These are phyloP conservation scores for Apeltes quadracus DNA, from an alignment of 2,113 vertebrate genomes.

Conservation along the genomic window DNA sequence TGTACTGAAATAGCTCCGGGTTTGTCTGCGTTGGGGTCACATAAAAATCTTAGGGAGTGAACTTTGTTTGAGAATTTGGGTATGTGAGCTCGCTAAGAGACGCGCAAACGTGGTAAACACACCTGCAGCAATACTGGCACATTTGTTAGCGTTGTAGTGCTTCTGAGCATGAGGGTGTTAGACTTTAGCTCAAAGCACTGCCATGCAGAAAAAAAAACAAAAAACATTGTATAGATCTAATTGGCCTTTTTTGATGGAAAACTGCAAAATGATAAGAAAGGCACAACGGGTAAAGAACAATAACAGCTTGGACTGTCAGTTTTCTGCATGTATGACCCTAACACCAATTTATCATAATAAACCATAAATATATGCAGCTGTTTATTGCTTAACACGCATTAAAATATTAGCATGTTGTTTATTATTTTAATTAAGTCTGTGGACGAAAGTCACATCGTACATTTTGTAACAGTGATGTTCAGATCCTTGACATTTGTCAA, in stretches of 20 bases:
- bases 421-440: not conserved
- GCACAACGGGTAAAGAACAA: not conserved
- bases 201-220: not conserved
- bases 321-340: not conserved
- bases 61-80: not conserved
- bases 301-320: not conserved
- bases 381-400: not conserved
- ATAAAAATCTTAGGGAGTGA: not conserved
- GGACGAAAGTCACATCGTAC: not conserved
- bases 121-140: not conserved
- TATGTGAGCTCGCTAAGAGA: not conserved
- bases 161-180: not conserved
- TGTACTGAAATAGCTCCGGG: conserved; percentile 30
- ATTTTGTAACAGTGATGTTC: not conserved
- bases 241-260: not conserved
- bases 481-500: conserved; percentile 7
- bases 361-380: not conserved
- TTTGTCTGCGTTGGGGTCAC: not conserved
- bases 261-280: not conserved
- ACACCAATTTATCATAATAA: conserved; percentile 1
- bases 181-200: not conserved
- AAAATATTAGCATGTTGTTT: not conserved
- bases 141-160: not conserved
- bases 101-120: not conserved
- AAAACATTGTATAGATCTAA: not conserved